These are phyloP conservation scores for Euborellia annulipes DNA, from an alignment of 1,140 invertebrate genomes.

Conservation along the genomic window DNA sequence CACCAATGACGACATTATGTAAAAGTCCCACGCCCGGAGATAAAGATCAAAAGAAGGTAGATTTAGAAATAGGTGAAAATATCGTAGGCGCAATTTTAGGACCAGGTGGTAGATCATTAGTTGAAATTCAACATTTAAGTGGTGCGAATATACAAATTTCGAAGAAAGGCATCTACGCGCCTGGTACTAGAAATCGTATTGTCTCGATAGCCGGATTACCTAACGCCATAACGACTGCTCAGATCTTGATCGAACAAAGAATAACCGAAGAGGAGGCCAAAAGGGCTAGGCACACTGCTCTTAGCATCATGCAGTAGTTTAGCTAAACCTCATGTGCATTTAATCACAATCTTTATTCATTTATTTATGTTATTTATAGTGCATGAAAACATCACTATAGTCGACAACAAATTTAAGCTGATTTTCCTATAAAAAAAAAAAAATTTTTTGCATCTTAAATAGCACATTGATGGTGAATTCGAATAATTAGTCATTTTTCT, in stretches of 20 bases:
- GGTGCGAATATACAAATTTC: slow-evolving; percentile 96
- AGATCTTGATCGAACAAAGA: slow-evolving; percentile 88
- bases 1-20: slow-evolving; percentile 65
- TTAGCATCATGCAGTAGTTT: slow-evolving; percentile 51
- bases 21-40: slow-evolving; percentile 67
- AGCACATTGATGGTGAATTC: too few species aligned
- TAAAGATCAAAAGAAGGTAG: slow-evolving; percentile 67
- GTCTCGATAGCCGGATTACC: slow-evolving; percentile 85
- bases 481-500: too few species aligned
- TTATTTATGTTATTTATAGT: too few species aligned
- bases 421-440: too few species aligned
- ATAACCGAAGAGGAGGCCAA: slow-evolving; percentile 90
- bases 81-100: slow-evolving; percentile 94
- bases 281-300: slow-evolving; percentile 72
- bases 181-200: slow-evolving; percentile 90
- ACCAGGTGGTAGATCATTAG: slow-evolving; percentile 84
- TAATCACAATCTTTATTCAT: too few species aligned
- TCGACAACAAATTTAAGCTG: slow-evolving; percentile 6
- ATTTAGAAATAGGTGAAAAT: slow-evolving; percentile 73
- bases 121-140: slow-evolving; percentile 92
- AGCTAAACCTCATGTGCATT: too few species aligned
- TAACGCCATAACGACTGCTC: slow-evolving; percentile 74
- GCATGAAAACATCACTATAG: slow-evolving; percentile 7
- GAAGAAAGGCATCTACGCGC: slow-evolving; percentile 93
- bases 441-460: slow-evolving; percentile 6